These are phyloP conservation scores for Omphaloscelis lunosa DNA, from an alignment of 2,888 invertebrate genomes.

Conservation along the genomic window DNA sequence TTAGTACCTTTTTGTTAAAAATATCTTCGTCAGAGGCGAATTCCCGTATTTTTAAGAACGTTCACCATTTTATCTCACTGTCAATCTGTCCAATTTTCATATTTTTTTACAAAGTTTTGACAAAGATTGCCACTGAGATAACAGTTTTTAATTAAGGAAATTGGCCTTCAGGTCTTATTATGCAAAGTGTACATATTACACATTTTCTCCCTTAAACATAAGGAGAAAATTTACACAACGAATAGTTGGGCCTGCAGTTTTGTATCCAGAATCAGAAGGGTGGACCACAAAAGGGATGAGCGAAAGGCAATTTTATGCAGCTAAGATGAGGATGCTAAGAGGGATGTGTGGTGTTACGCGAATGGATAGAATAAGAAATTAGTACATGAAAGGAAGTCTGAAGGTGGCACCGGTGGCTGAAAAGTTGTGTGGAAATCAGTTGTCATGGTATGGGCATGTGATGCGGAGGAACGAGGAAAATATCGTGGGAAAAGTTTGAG, in stretches of 20 bases:
- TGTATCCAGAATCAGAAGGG: background rate
- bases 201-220: background rate
- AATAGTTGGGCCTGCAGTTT: too few species aligned
- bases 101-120: background rate
- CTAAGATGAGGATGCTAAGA: background rate
- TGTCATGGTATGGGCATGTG: too few species aligned
- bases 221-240: background rate
- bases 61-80: too few species aligned
- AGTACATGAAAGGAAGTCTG: too few species aligned
- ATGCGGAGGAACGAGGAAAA: too few species aligned
- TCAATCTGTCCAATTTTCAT: background rate
- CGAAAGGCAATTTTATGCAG: background rate
- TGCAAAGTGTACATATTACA: too few species aligned
- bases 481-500: too few species aligned
- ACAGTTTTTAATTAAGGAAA: background rate
- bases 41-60: too few species aligned
- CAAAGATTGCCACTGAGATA: background rate
- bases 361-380: background rate
- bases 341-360: background rate
- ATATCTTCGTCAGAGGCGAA: background rate
- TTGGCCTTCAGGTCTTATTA: background rate
- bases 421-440: too few species aligned
- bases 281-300: too few species aligned
- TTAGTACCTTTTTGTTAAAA: background rate
- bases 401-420: too few species aligned